Conservation (phyloP, 1,140 invertebrate species). For the Aphidius gifuensis region DNA sequence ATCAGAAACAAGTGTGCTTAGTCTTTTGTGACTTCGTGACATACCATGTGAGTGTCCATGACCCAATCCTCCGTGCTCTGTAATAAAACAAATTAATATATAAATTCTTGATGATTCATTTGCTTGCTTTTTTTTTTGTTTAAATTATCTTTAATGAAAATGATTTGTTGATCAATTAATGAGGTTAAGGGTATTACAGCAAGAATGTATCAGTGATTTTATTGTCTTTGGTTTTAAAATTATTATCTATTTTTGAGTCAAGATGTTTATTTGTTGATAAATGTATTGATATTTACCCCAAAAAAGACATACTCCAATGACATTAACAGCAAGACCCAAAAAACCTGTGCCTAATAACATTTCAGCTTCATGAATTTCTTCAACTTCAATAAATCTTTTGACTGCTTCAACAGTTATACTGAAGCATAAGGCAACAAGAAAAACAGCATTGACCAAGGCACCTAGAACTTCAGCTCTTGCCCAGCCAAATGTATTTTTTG, state of each 20-base stretch:
- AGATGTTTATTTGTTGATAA: too few relatives aligned
- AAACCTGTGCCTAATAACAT: slow-evolving; percentile 75
- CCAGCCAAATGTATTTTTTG: slow-evolving; percentile 94
- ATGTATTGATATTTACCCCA: slow-evolving; percentile 63
- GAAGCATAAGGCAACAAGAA: slow-evolving; percentile 89
- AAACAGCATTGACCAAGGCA: slow-evolving; percentile 89
- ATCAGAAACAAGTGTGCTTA: slow-evolving; percentile 66
- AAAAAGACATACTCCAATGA: slow-evolving; percentile 79
- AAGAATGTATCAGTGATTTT: too few relatives aligned
- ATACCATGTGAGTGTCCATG: slow-evolving; percentile 73
- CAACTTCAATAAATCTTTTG: slow-evolving; percentile 83
- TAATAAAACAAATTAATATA: slow-evolving; percentile 25
- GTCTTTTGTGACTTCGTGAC: slow-evolving; percentile 60
- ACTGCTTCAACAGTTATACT: slow-evolving; percentile 87
- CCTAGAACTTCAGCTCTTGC: slow-evolving; percentile 90
- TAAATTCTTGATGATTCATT: too few relatives aligned
- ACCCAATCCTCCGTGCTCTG: slow-evolving; percentile 66
- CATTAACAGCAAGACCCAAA: slow-evolving; percentile 77
- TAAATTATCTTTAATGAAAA: too few relatives aligned
- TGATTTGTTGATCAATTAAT: too few relatives aligned
- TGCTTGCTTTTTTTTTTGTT: too few relatives aligned
- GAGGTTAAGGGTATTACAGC: too few relatives aligned
- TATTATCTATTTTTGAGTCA: too few relatives aligned
- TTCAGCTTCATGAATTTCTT: slow-evolving; percentile 77
- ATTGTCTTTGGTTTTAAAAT: too few relatives aligned